phyloP scores from a whole-genome alignment of 1,140 invertebrate genomes.

The Dendrolimus punctatus region DNA sequence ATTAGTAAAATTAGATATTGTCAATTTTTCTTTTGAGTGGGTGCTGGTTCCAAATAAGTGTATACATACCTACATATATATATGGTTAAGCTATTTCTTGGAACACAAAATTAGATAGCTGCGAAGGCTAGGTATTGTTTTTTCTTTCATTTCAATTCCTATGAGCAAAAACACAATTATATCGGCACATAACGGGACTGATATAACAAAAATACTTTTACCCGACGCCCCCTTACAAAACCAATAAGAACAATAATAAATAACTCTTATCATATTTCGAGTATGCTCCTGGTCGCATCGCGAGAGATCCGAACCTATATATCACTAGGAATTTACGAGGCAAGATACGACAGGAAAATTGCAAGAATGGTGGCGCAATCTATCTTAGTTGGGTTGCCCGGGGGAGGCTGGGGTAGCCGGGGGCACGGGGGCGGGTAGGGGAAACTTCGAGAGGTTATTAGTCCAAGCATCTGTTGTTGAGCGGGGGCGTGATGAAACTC shows the following conservation, averaged over 20 bases:
- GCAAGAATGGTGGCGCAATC: constrained; percentile 85
- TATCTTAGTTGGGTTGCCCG: constrained; percentile 75
- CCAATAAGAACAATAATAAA: constrained; percentile 72
- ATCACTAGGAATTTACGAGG: constrained; percentile 82
- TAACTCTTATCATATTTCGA: constrained; percentile 72
- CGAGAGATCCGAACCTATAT: constrained; percentile 81
- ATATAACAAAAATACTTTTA: constrained; percentile 39
- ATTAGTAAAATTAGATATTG: no score
- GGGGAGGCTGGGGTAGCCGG: constrained; percentile 56
- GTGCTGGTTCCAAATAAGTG: no score
- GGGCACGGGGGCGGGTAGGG: constrained; percentile 36
- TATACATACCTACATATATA: no score
- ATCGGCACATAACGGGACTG: constrained; percentile 15
- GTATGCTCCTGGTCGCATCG: constrained; percentile 74
- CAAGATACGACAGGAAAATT: constrained; percentile 85
- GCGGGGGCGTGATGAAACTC: constrained; percentile 68
- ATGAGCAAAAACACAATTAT: not conserved
- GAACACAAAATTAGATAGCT: no score
- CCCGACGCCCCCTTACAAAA: constrained; percentile 56
- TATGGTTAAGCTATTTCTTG: no score
- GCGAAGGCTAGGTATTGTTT: no score
- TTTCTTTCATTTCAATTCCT: not conserved
- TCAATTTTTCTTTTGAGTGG: no score
- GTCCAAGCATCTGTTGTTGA: constrained; percentile 74
- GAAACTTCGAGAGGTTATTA: constrained; percentile 74